Evolutionary conservation across 2,888 invertebrate genomes (phyloP).

Genomic region (Agrochola circellaris): DNA sequence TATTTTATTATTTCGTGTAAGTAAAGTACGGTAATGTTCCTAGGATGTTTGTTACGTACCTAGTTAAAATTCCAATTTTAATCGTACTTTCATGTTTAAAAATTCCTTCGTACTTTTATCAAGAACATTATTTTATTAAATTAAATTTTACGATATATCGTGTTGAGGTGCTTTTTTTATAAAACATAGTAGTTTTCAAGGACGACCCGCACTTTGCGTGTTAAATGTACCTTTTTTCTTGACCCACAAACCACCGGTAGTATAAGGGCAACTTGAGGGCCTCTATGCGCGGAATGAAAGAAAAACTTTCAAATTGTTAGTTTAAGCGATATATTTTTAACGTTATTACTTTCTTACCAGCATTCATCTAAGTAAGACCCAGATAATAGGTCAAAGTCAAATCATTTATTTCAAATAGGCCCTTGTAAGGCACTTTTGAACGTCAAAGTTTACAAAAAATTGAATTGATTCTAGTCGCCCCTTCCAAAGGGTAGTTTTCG

Average conservation of each 20-base stretch:
- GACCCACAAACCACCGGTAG: conserved; percentile 54
- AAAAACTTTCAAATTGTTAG: conserved; percentile 37
- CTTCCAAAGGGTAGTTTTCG: too few species aligned
- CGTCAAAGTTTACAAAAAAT: too few species aligned
- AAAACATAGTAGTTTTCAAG: conserved; percentile 51
- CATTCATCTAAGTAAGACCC: not conserved
- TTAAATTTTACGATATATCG: conserved; percentile 19
- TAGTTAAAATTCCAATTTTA: conserved; percentile 1
- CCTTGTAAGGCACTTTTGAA: too few species aligned
- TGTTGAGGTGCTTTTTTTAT: conserved; percentile 24
- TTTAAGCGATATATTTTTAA: conserved; percentile 7
- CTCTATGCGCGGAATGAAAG: conserved; percentile 34
- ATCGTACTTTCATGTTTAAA: conserved; percentile 1
- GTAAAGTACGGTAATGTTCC: not conserved
- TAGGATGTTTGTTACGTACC: not conserved
- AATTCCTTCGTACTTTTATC: conserved; percentile 15
- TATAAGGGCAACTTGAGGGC: conserved; percentile 37
- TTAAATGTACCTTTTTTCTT: conserved; percentile 45
- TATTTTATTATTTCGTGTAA: not conserved
- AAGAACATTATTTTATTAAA: not conserved
- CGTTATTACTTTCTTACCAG: not conserved
- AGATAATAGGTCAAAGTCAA: not conserved
- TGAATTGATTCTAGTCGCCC: too few species aligned
- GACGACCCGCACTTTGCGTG: conserved; percentile 53
- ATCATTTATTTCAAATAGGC: too few species aligned